Conservation (phyloP, 2,888 invertebrate species). For the Phytoseiulus persimilis region DNA sequence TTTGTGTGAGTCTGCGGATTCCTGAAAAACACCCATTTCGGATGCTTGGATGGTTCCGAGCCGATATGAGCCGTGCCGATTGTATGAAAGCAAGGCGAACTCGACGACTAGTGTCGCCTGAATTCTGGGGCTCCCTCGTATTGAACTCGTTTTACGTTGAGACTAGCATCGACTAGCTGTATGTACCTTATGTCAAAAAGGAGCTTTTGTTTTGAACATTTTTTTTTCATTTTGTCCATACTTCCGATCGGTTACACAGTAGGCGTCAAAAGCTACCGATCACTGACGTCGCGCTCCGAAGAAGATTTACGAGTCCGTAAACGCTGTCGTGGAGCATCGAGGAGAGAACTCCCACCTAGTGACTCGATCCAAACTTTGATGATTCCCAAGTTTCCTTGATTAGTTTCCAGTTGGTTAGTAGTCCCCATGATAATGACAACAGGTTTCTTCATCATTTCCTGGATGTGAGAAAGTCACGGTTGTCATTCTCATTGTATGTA, state of each 20-base stretch:
- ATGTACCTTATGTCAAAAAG: not conserved
- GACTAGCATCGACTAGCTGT: not conserved
- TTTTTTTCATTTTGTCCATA: not conserved
- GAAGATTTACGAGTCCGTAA: not conserved
- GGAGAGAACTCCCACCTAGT: not conserved
- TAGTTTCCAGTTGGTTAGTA: not conserved
- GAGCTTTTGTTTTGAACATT: not conserved
- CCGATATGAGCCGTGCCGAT: not conserved
- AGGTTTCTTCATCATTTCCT: not conserved
- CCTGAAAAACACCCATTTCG: not conserved
- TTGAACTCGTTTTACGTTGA: not conserved
- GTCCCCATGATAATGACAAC: not conserved
- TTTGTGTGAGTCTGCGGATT: too few relatives aligned
- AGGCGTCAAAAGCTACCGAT: too few relatives aligned
- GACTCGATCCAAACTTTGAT: not conserved
- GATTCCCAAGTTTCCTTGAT: not conserved
- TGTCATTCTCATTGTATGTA: not conserved
- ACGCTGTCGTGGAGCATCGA: not conserved
- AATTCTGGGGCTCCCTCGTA: not conserved
- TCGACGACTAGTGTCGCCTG: not conserved
- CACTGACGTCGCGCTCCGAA: not conserved
- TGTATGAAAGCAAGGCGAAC: not conserved
- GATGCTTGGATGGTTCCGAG: not conserved
- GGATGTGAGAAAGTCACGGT: not conserved
- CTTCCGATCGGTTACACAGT: not conserved